Percentiles rank a stretch among this genome's conserved stretches.
These are phyloP conservation scores for Zoroaster sp. DNA, from an alignment of 53 echinoderm and acorn worm genomes.

Conservation along the genomic window DNA sequence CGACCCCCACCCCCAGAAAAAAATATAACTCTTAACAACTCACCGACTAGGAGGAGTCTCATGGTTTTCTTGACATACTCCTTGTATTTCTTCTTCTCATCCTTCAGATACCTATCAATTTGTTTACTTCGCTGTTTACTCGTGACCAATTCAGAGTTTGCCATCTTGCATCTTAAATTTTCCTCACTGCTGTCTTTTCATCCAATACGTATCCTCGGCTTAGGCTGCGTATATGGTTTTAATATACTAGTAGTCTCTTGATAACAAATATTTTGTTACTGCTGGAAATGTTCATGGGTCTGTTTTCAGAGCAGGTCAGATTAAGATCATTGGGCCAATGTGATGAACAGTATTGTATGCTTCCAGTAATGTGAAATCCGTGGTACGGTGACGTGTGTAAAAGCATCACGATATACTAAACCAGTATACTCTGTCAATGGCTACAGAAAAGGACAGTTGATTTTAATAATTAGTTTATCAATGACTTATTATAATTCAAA, in stretches of 20 bases:
- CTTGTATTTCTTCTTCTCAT: constrained; percentile 67
- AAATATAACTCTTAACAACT: too few species aligned
- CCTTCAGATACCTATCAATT: constrained; percentile 77
- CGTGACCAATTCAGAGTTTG: constrained; percentile 27
- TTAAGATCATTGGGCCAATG: too few species aligned
- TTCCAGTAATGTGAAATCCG: too few species aligned
- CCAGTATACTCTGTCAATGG: too few species aligned
- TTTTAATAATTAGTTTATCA: too few species aligned
- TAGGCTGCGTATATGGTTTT: background rate
- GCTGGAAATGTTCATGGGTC: background rate
- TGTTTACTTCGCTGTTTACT: constrained; percentile 71
- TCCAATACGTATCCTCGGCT: background rate
- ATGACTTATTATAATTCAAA: too few species aligned
- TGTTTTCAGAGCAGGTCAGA: too few species aligned
- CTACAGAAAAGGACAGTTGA: too few species aligned
- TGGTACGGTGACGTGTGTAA: too few species aligned
- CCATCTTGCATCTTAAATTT: constrained; percentile 13
- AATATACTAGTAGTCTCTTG: background rate
- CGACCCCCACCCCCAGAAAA: too few species aligned
- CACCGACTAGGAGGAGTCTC: constrained; percentile 80
- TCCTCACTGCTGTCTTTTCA: background rate
- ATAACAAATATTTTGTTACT: background rate
- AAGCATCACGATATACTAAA: too few species aligned
- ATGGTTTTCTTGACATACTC: constrained; percentile 83
- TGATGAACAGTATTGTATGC: too few species aligned